Percentiles rank a stretch among this genome's conserved stretches.
These are phyloP conservation scores for Irena cyanogastra DNA, from an alignment of 2,113 vertebrate species.

Conservation along the genomic window DNA sequence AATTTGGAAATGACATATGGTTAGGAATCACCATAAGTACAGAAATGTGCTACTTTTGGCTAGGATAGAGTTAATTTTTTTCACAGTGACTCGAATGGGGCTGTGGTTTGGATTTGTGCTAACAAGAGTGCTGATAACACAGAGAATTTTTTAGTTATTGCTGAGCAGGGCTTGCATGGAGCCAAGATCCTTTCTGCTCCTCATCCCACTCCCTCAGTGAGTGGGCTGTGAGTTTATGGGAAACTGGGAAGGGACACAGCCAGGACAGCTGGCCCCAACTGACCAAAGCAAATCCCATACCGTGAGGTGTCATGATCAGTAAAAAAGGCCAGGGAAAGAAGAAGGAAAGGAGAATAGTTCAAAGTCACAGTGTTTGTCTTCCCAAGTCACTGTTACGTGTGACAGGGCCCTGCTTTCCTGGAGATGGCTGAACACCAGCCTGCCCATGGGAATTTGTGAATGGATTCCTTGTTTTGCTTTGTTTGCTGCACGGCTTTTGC, in stretches of 20 bases:
- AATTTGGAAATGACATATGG: neutral
- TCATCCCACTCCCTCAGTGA: neutral
- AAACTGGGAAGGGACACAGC: neutral
- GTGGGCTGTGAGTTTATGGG: too few relatives aligned
- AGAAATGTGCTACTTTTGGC: neutral
- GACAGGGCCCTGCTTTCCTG: neutral
- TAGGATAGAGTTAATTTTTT: neutral
- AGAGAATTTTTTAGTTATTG: neutral
- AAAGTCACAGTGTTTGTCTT: neutral
- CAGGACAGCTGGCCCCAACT: neutral
- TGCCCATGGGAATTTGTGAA: neutral
- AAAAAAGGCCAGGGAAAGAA: neutral
- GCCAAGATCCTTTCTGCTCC: neutral
- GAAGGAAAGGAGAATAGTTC: neutral
- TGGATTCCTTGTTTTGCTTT: neutral
- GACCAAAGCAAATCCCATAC: neutral
- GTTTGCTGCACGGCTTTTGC: neutral
- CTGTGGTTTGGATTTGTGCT: neutral
- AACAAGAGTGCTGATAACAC: neutral
- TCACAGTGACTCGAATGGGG: neutral
- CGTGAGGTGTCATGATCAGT: neutral
- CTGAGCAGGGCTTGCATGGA: neutral
- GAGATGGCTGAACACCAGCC: neutral
- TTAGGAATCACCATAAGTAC: neutral
- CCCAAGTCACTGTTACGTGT: accelerated